phyloP scores from a whole-genome alignment of 2,888 invertebrate species.

The Drosophila acutilabella region DNA sequence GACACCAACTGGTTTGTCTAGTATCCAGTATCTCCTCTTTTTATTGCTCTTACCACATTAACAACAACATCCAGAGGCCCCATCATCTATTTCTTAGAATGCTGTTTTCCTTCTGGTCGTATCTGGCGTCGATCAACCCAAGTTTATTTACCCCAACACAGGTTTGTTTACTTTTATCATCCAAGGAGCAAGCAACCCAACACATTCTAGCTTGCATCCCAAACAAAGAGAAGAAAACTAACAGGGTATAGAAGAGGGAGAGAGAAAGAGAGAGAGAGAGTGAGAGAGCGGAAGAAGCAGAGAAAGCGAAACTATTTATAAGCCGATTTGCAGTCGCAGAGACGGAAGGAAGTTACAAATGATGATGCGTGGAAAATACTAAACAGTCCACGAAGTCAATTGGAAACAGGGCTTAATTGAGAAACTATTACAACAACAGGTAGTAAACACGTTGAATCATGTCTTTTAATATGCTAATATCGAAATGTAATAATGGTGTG shows the following conservation, averaged over 20 bases:
- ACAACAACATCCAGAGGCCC: not conserved
- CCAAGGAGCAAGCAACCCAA: conserved; percentile 12
- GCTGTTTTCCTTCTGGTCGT: conserved; percentile 62
- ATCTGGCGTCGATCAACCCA: conserved; percentile 63
- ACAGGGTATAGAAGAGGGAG: not conserved
- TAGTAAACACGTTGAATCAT: conserved; percentile 43
- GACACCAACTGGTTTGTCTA: conserved; percentile 74
- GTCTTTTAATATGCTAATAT: conserved; percentile 58
- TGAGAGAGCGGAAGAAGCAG: not conserved
- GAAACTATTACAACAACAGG: conserved; percentile 22
- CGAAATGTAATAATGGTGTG: not conserved
- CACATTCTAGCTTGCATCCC: conserved; percentile 2
- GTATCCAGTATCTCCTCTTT: conserved; percentile 65
- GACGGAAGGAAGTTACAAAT: conserved; percentile 71
- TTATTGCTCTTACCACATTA: conserved; percentile 51
- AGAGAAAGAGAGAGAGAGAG: no score
- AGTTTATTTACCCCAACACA: conserved; percentile 70
- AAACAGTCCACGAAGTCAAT: conserved; percentile 30
- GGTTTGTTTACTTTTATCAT: conserved; percentile 52
- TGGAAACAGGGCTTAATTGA: conserved; percentile 54
- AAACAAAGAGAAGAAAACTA: conserved; percentile 19
- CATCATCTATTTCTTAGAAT: conserved; percentile 69
- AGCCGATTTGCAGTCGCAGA: conserved; percentile 45
- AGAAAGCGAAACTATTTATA: conserved; percentile 19
- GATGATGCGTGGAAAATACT: conserved; percentile 69